These are phyloP conservation scores for Drosophila gunungcola DNA, from an alignment of 1,140 invertebrate genomes.

Conservation along the genomic window DNA sequence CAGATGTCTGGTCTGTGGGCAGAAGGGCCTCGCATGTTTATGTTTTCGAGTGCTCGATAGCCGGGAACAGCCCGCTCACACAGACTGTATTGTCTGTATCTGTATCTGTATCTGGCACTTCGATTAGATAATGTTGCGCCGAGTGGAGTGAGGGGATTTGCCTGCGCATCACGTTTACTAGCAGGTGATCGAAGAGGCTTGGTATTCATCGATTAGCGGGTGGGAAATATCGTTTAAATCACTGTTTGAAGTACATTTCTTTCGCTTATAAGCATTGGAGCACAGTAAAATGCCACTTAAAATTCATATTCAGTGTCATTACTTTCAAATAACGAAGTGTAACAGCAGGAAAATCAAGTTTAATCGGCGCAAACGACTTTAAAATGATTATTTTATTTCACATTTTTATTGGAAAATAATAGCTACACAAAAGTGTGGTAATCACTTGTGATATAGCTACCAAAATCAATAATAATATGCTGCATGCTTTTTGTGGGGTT, in stretches of 20 bases:
- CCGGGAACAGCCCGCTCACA: not conserved
- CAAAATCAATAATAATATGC: too few relatives aligned
- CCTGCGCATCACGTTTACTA: constrained; percentile 34
- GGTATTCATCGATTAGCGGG: constrained; percentile 9
- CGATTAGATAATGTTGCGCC: constrained; percentile 41
- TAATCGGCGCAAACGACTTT: too few relatives aligned
- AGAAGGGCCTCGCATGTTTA: constrained; percentile 32
- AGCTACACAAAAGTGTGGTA: too few relatives aligned
- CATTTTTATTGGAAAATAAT: too few relatives aligned
- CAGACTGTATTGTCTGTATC: constrained; percentile 15
- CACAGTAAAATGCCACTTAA: not conserved
- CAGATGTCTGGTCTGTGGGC: constrained; percentile 38
- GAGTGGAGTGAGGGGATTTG: constrained; percentile 21
- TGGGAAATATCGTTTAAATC: constrained; percentile 4
- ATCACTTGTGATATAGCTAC: not conserved
- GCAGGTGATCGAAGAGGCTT: constrained; percentile 33
- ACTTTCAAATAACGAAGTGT: not conserved
- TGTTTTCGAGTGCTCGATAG: constrained; percentile 23
- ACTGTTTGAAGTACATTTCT: not conserved
- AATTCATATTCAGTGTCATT: not conserved
- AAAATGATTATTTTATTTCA: too few relatives aligned
- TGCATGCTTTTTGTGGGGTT: too few relatives aligned
- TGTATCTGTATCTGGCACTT: constrained; percentile 40
- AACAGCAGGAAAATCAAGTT: not conserved
- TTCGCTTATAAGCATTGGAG: not conserved